Evolutionary conservation across 30 jellyfish, hydroid and myxozoan genomes (phyloP).

Genomic region (Hydractinia echinata): DNA sequence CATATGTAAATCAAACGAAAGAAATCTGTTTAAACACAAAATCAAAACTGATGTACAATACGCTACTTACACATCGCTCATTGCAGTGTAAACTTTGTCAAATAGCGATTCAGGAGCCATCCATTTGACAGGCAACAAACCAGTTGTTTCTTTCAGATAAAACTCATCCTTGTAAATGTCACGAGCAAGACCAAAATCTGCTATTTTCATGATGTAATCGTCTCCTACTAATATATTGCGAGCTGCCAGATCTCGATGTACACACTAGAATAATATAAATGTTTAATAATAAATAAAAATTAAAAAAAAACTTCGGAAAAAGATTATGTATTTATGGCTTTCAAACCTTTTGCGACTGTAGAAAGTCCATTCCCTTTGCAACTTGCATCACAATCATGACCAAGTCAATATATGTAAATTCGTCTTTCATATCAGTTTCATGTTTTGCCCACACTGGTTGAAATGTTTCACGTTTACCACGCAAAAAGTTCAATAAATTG

Average conservation of each 20-base stretch:
- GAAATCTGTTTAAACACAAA: neutral
- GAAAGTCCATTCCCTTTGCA: slow-evolving; percentile 83
- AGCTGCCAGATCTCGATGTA: slow-evolving; percentile 48
- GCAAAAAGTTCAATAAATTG: slow-evolving; percentile 50
- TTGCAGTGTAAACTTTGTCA: slow-evolving; percentile 26
- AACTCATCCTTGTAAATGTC: slow-evolving; percentile 21
- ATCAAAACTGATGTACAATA: neutral
- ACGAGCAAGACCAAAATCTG: slow-evolving; percentile 46
- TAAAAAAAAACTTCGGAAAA: neutral
- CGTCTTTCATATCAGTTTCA: slow-evolving; percentile 23
- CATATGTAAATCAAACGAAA: neutral
- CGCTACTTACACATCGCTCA: slow-evolving; percentile 43
- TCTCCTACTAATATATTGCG: slow-evolving; percentile 34
- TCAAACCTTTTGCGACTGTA: slow-evolving; percentile 57
- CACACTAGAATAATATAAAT: slow-evolving; percentile 13
- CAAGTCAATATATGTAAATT: slow-evolving; percentile 43
- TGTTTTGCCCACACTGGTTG: slow-evolving; percentile 55
- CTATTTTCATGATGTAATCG: slow-evolving; percentile 34
- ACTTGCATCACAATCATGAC: slow-evolving; percentile 44
- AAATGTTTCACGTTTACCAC: slow-evolving; percentile 44
- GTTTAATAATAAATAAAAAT: neutral
- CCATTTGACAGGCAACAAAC: slow-evolving; percentile 41
- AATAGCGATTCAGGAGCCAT: slow-evolving; percentile 49
- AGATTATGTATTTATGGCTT: too few relatives aligned
- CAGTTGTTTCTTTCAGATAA: slow-evolving; percentile 27